Conservation (phyloP, 2,888 invertebrate genomes). For the Morpho deidamia region DNA sequence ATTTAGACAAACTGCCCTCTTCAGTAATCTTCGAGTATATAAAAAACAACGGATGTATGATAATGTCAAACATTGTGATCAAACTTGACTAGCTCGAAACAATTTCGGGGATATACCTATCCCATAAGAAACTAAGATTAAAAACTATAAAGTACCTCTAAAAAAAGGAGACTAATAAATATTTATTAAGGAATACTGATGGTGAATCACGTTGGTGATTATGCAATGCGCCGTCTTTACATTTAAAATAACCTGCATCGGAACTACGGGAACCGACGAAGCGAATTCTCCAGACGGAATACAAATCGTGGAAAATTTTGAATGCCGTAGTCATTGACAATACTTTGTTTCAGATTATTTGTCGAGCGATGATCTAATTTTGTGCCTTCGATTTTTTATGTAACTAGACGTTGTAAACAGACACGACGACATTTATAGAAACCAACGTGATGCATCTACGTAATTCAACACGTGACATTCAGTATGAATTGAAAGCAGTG, state of each 20-base stretch:
- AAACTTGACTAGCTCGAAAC: background rate
- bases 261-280: constrained; percentile 59
- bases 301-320: constrained; percentile 72
- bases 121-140: background rate
- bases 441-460: background rate
- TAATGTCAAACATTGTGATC: no score
- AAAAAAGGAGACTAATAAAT: constrained; percentile 64
- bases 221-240: constrained; percentile 71
- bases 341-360: constrained; percentile 41
- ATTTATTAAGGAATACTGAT: constrained; percentile 69
- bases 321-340: constrained; percentile 52
- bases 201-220: constrained; percentile 71
- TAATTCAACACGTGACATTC: no score
- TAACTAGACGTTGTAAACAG: constrained; percentile 14
- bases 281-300: constrained; percentile 70
- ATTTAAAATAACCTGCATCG: constrained; percentile 73
- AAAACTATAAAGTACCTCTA: constrained; percentile 1
- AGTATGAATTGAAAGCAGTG: no score
- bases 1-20: no score
- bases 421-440: constrained; percentile 8
- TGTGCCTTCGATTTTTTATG: constrained; percentile 22
- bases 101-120: background rate
- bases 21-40: no score
- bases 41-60: no score
- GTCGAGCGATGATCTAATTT: constrained; percentile 30